Percentiles rank a stretch among this genome's conserved stretches.
Conservation (phyloP, 2,797 vertebrate species). For the Glyptemys insculpta region DNA sequence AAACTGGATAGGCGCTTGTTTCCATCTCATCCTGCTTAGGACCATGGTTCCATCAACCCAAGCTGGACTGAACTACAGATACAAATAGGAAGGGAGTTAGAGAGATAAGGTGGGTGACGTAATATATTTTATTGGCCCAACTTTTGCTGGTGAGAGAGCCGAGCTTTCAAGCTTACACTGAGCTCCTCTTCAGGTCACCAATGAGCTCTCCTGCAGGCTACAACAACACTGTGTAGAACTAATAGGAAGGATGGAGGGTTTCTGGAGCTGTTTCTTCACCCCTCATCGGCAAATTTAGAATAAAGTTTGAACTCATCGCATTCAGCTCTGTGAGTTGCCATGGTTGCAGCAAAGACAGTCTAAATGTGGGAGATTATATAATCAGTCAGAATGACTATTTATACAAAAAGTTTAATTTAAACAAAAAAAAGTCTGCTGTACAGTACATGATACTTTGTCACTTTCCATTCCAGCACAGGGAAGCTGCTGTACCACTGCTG, state of each 20-base stretch:
- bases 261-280: slow-evolving; percentile 78
- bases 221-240: not conserved
- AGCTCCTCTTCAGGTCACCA: not conserved
- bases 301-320: slow-evolving; percentile 75
- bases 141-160: not conserved
- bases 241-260: slow-evolving; percentile 64
- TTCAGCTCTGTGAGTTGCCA: slow-evolving; percentile 78
- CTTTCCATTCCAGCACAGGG: not conserved
- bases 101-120: not conserved
- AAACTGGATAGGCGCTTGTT: not conserved
- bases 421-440: slow-evolving; percentile 62
- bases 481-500: not conserved
- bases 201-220: not conserved
- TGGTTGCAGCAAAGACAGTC: slow-evolving; percentile 82
- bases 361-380: slow-evolving; percentile 85
- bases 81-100: slow-evolving; percentile 14
- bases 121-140: not conserved
- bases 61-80: slow-evolving; percentile 30
- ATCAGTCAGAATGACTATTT: slow-evolving; percentile 79
- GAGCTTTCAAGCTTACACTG: not conserved
- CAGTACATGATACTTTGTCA: slow-evolving; percentile 58
- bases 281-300: slow-evolving; percentile 83
- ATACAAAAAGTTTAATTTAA: slow-evolving; percentile 75
- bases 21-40: not conserved
- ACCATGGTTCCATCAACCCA: not conserved